Base-by-base conservation (phyloP, 2,888 invertebrate genomes). In the Chymomyza fuscimana region DNA sequence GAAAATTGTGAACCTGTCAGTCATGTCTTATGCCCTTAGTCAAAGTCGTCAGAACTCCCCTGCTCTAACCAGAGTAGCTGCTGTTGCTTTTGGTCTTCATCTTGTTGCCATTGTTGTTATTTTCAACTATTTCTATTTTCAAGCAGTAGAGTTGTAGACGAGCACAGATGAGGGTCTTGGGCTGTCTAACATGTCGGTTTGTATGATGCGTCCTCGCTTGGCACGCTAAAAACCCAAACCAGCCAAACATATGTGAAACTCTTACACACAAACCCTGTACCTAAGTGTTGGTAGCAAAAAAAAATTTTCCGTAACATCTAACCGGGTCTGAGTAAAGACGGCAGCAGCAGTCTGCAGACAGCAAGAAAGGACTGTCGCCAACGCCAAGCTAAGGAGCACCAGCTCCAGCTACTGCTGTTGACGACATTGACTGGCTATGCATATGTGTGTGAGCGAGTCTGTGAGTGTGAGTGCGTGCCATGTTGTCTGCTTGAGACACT, bases 301-400 rank as follows among this genome's bases (percentile, higher is more conserved):
- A 88, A 87, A 86, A 86, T 86, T 86, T 86, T 86, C 88, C 87
- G 86, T 85, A 87, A 85, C 86, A 87, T 86, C 86, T 86, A 87
- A 84, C 85, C 77, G 78, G 76, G 76, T 25, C 80, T 66, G 76
- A 69, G 78, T 59, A 32, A 46, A 61, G 62, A 60, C 15, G 32
- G n/a, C 50, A 63, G 25, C 52, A 46, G 15, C 63, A 63, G 50
- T 22, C 63, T 50, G 61, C n/a, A 66, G 65, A 19, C 40, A 60
- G 52, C 72, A 66, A 66, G 75, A 72, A 77, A 86, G 81, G 88
- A 77, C 75, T 77, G 78, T 70, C 64, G 80, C 58, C 58, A 58
- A 2, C 22, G 25, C 58, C 22, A 54, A 19, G 25, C 19, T 4
- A 19, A 54, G 7, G 52, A 54, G 72, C 70, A 68, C 73, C 72